Conservation (phyloP, 2,113 vertebrate genomes). For the Crypturellus undulatus region DNA sequence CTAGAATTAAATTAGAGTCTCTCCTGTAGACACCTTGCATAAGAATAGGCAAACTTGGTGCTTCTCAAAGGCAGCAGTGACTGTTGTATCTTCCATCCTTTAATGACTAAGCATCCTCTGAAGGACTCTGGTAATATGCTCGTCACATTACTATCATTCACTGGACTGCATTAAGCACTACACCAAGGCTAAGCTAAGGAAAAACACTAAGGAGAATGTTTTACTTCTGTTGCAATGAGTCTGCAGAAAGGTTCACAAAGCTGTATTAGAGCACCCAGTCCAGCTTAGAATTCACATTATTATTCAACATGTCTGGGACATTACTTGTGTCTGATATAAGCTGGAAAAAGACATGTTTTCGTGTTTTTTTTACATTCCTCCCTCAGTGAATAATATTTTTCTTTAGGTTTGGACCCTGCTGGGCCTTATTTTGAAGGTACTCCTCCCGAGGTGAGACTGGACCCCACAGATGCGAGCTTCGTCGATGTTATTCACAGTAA, state of each 20-base stretch:
- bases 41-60: neutral
- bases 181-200: neutral
- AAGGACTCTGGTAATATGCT: neutral
- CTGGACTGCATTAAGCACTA: neutral
- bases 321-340: neutral
- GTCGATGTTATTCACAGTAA: slow-evolving; percentile 79
- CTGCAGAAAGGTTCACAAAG: neutral
- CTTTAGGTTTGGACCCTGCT: slow-evolving; percentile 75
- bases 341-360: neutral
- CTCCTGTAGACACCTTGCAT: neutral
- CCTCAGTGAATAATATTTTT: neutral
- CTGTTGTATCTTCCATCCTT: neutral
- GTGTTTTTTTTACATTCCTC: accelerated
- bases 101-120: neutral
- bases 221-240: neutral
- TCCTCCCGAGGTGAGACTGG: slow-evolving; percentile 68
- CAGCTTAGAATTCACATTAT: neutral
- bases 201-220: neutral
- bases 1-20: neutral
- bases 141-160: neutral
- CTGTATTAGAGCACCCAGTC: accelerated
- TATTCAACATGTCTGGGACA: neutral
- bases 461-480: slow-evolving; percentile 70
- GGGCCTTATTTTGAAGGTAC: slow-evolving; percentile 76
- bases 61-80: neutral